Conservation (phyloP, 2,888 invertebrate genomes). For the Alitta virens region DNA sequence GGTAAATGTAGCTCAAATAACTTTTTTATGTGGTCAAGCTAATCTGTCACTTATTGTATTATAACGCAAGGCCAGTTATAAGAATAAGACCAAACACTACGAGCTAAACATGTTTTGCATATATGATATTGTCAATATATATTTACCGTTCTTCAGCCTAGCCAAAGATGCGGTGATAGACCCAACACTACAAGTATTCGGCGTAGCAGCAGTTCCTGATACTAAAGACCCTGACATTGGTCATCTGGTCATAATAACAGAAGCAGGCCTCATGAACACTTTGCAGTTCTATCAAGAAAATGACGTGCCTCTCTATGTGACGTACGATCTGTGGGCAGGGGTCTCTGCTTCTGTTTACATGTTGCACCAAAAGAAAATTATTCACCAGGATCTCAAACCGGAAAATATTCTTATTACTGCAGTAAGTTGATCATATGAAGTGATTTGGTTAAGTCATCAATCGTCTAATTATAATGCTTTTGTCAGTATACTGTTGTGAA, state of each 20-base stretch:
- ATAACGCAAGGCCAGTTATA: no score
- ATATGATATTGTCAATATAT: no score
- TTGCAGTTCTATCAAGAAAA: conserved; percentile 30
- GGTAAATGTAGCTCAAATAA: no score
- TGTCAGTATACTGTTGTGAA: no score
- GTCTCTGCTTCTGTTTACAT: conserved; percentile 27
- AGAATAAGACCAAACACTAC: neutral
- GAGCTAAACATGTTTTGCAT: neutral
- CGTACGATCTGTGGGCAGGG: conserved; percentile 25
- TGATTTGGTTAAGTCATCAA: no score
- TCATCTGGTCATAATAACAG: conserved; percentile 32
- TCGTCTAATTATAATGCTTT: no score
- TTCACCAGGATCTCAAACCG: conserved; percentile 34
- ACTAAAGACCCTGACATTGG: conserved; percentile 19
- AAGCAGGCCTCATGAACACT: conserved; percentile 30
- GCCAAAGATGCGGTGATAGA: conserved; percentile 27
- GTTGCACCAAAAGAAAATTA: conserved; percentile 29
- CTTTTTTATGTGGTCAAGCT: no score
- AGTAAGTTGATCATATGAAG: no score
- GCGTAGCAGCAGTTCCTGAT: conserved; percentile 31
- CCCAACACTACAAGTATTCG: conserved; percentile 29
- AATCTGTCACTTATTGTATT: no score
- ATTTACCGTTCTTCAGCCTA: conserved; percentile 18
- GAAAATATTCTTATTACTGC: conserved; percentile 31
- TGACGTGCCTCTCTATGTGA: conserved; percentile 24